A percentile compares a stretch with the other conserved stretches of the same genome.
These are phyloP conservation scores for Antheraea pernyi DNA, from an alignment of 1,140 invertebrate genomes.

Conservation along the genomic window DNA sequence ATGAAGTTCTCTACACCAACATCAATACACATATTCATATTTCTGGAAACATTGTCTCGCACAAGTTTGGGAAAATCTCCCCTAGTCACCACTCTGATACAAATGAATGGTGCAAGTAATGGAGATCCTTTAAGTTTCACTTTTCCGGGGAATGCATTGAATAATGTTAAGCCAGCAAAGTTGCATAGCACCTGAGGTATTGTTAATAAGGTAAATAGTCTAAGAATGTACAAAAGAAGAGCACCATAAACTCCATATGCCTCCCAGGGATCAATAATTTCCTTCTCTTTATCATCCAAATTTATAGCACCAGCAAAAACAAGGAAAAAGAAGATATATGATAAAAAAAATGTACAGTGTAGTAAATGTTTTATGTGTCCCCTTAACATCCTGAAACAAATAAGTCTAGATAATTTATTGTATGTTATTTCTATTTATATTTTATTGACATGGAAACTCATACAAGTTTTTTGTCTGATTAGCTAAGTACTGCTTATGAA, in stretches of 20 bases:
- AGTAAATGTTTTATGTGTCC: constrained; percentile 77
- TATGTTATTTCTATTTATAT: too few relatives aligned
- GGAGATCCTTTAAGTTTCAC: constrained; percentile 94
- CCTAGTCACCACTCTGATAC: constrained; percentile 96
- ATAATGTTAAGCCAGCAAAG: constrained; percentile 93
- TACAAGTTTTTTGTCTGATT: too few relatives aligned
- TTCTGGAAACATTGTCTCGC: constrained; percentile 91
- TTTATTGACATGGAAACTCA: too few relatives aligned
- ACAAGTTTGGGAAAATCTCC: constrained; percentile 97
- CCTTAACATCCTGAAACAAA: constrained; percentile 75
- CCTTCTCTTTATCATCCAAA: constrained; percentile 81
- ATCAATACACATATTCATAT: constrained; percentile 93
- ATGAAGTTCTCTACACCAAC: constrained; percentile 97
- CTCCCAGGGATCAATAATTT: constrained; percentile 88
- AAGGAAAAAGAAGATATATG: constrained; percentile 89
- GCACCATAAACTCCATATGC: constrained; percentile 88
- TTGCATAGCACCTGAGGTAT: constrained; percentile 95
- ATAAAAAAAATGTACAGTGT: constrained; percentile 86
- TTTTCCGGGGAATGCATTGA: constrained; percentile 97
- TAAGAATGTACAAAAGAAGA: constrained; percentile 87
- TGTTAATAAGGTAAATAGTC: constrained; percentile 92
- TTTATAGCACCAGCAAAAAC: constrained; percentile 88
- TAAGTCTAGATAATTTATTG: neutral
- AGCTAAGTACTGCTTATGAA: too few relatives aligned
- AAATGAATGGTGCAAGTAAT: constrained; percentile 95